Percentiles rank a stretch among this genome's conserved stretches.
Evolutionary conservation across 2,113 vertebrate genomes (phyloP).

Genomic region (Butorides virescens): DNA sequence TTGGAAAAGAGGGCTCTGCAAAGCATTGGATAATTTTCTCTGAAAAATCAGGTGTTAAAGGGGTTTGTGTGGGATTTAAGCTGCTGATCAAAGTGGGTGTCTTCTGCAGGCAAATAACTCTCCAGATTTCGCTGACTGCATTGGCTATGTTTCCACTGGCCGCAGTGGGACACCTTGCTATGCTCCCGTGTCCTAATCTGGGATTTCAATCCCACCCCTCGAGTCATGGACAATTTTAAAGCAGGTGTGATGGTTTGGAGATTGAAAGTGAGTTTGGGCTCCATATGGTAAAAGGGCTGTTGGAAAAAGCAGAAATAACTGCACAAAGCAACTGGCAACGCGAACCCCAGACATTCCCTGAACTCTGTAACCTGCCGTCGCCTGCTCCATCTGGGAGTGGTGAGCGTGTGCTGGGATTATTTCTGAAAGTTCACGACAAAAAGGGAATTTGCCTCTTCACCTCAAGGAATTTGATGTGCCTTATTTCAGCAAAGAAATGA

Average conservation of each 20-base stretch:
- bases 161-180: fast-evolving
- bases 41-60: not conserved
- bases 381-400: not conserved
- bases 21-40: not conserved
- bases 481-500: not conserved
- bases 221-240: not conserved
- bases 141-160: not conserved
- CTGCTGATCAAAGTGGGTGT: not conserved
- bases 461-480: not conserved
- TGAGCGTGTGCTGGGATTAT: not conserved
- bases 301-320: not conserved
- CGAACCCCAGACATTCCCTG: not conserved
- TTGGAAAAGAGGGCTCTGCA: not conserved
- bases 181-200: not conserved
- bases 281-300: not conserved
- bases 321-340: not conserved
- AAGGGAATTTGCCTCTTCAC: not conserved
- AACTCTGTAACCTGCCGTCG: not conserved
- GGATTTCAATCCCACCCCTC: not conserved
- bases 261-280: not conserved
- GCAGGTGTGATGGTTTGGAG: not conserved
- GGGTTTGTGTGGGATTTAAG: not conserved
- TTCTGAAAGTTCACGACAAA: not conserved
- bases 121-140: fast-evolving
- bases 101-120: not conserved